Evolutionary conservation across 35 echinoderm and acorn worm species (phyloP).

Genomic region (Apostichopus californicus): DNA sequence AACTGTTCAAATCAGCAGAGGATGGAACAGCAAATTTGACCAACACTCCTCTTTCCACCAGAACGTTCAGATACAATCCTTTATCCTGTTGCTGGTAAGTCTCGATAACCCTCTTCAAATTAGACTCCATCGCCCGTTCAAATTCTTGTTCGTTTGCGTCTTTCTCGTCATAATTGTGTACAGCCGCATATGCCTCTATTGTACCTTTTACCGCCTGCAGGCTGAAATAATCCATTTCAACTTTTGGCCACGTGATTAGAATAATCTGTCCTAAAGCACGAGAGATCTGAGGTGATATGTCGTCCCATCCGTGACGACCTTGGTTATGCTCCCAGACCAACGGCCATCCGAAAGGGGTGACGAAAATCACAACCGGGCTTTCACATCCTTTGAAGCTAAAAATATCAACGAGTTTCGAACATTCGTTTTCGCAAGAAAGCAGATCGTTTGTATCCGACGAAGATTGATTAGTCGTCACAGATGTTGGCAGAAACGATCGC

Average conservation of each 20-base stretch:
- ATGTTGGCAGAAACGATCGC: neutral
- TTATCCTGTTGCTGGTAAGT: slow-evolving; percentile 34
- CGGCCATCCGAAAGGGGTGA: slow-evolving; percentile 58
- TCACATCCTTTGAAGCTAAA: slow-evolving; percentile 79
- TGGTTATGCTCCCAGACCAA: slow-evolving; percentile 57
- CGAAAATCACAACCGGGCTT: slow-evolving; percentile 66
- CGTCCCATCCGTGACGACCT: slow-evolving; percentile 72
- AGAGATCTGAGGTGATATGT: slow-evolving; percentile 74
- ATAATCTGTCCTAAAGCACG: slow-evolving; percentile 77
- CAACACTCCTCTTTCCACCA: slow-evolving; percentile 46
- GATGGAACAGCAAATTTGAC: slow-evolving; percentile 31
- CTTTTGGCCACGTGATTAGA: slow-evolving; percentile 61
- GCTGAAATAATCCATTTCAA: slow-evolving; percentile 74
- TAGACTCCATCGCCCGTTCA: slow-evolving; percentile 31
- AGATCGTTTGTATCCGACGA: neutral
- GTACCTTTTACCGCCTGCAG: slow-evolving; percentile 44
- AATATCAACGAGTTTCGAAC: slow-evolving; percentile 59
- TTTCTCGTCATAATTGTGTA: neutral
- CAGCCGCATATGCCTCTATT: slow-evolving; percentile 48
- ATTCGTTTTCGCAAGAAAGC: neutral
- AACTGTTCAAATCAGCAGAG: too few species aligned
- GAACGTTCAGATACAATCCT: slow-evolving; percentile 8
- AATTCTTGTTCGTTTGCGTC: slow-evolving; percentile 32
- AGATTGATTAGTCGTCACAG: neutral
- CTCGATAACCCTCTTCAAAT: slow-evolving; percentile 47